Evolutionary conservation across 2,888 invertebrate species (phyloP).

Genomic region (Dasysyrphus tricinctus): DNA sequence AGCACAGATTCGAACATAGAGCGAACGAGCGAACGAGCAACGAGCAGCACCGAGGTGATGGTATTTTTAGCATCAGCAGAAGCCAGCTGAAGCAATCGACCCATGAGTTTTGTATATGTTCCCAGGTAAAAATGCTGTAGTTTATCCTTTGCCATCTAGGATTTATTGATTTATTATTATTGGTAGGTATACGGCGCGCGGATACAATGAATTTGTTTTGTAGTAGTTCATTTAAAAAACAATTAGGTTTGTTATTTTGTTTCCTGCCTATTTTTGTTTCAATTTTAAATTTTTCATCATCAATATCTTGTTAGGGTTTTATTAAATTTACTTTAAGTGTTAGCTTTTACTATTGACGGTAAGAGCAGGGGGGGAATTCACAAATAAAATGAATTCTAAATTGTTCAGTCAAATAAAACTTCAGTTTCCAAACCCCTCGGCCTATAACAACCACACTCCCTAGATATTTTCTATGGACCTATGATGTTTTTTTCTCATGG

Average conservation of each 20-base stretch:
- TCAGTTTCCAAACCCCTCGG: too few relatives aligned
- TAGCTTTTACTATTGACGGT: background rate
- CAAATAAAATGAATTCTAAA: too few relatives aligned
- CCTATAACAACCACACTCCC: too few relatives aligned
- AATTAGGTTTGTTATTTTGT: conserved; percentile 2
- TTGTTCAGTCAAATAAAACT: too few relatives aligned
- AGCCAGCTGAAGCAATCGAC: conserved; percentile 52
- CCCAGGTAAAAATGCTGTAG: conserved; percentile 42
- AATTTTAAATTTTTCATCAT: conserved; percentile 4
- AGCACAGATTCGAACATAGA: conserved; percentile 43
- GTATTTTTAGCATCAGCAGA: conserved; percentile 67
- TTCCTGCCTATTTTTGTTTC: background rate
- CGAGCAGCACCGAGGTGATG: conserved; percentile 8
- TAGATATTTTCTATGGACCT: too few relatives aligned
- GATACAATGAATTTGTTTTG: background rate
- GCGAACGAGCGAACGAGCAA: background rate
- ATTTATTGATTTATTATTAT: conserved; percentile 45
- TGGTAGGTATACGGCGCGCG: background rate
- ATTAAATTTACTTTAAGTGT: background rate
- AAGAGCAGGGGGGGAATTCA: too few relatives aligned
- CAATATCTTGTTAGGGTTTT: background rate
- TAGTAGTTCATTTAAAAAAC: conserved; percentile 2
- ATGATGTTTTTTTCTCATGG: too few relatives aligned
- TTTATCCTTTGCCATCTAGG: conserved; percentile 39
- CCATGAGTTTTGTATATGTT: conserved; percentile 40